These are phyloP conservation scores for Argyrosomus japonicus DNA, from an alignment of 2,113 vertebrate genomes.

Conservation along the genomic window DNA sequence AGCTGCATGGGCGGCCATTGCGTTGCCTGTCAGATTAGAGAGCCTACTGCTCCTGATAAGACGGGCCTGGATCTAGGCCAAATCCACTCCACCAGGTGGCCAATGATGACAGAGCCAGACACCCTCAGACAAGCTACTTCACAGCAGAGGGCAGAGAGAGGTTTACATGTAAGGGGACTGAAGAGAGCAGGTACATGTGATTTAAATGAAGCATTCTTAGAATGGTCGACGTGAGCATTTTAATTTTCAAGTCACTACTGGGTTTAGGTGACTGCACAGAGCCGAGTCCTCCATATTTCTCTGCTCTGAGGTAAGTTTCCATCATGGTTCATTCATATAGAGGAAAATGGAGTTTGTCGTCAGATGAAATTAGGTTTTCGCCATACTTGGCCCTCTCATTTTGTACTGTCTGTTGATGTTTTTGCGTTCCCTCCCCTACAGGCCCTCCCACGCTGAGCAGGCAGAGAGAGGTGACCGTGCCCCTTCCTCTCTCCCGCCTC, in stretches of 20 bases:
- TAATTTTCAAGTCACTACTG: constrained; percentile 52
- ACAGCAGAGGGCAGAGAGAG: constrained; percentile 18
- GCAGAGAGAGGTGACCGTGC: constrained; percentile 61
- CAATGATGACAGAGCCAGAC: constrained; percentile 61
- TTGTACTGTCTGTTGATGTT: constrained; percentile 58
- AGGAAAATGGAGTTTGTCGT: background rate
- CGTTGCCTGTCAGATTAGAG: constrained; percentile 80
- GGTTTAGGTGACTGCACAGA: constrained; percentile 37
- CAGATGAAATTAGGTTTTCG: background rate
- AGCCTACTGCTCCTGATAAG: constrained; percentile 73
- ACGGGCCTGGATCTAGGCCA: constrained; percentile 66
- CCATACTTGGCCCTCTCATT: constrained; percentile 19
- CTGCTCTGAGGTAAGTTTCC: constrained; percentile 49
- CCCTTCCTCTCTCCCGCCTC: constrained; percentile 53
- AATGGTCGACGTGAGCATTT: constrained; percentile 55
- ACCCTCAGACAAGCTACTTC: constrained; percentile 20
- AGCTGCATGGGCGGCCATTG: constrained; percentile 78
- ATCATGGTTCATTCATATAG: constrained; percentile 6
- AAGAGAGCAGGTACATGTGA: constrained; percentile 10
- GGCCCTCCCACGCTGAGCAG: constrained; percentile 70
- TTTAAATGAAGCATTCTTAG: constrained; percentile 21
- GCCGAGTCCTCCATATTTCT: constrained; percentile 11
- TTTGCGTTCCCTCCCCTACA: constrained; percentile 70
- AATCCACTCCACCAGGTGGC: constrained; percentile 75
- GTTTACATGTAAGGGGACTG: background rate